Evolutionary conservation across 2,888 invertebrate genomes (phyloP), one percentile per base, ranked within the genome.

Genomic region (Hirtodrosophila trivittata): DNA sequence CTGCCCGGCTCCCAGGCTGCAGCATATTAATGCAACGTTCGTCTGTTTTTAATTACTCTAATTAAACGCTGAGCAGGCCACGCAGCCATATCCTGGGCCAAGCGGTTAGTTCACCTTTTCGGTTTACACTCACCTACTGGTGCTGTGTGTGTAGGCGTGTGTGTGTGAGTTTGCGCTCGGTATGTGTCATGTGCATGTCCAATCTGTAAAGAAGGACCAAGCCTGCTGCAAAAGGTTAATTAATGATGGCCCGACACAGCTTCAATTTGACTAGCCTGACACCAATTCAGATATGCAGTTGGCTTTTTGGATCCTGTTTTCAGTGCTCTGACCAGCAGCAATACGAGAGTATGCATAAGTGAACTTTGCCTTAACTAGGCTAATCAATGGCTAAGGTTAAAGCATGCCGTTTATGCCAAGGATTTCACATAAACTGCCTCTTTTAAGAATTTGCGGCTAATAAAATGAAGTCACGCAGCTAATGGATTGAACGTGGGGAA

Each of bases 21-120:
- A 66, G 82, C 71, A 75, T 77, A 77, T 77, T 75, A 81, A 75
- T 77, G 75, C 77, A 65, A 41, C 66, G 60, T 37, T 70, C 58
- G 74, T 52, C 75, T 30, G 51, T 58, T 28, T 66, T 81, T 77
- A 81, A 77, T 81, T 77, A 74, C 74, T 16, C 74, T 77, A 77
- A 77, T 77, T 77, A 81, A 81, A 77, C 58, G 66, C 52, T 63
- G 66, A 62, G 39, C 54, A 30, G 30, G 30, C 43, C 35, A 38
- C 25, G 50, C 50, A 39, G 65, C 30, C 49, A 41, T 57, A 41
- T 57, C 33, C 42, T 26, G 51, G 32, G 26, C 13, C 39, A 50
- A 51, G 58, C 38, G 52, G 63, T 41, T 46, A 65, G 50, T 32
- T 62, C 62, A 62, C 42, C 30, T 43, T 51, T 60, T 59, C 30